These are phyloP conservation scores for Dryadula phaetusa DNA, from an alignment of 2,888 invertebrate species.

Conservation along the genomic window DNA sequence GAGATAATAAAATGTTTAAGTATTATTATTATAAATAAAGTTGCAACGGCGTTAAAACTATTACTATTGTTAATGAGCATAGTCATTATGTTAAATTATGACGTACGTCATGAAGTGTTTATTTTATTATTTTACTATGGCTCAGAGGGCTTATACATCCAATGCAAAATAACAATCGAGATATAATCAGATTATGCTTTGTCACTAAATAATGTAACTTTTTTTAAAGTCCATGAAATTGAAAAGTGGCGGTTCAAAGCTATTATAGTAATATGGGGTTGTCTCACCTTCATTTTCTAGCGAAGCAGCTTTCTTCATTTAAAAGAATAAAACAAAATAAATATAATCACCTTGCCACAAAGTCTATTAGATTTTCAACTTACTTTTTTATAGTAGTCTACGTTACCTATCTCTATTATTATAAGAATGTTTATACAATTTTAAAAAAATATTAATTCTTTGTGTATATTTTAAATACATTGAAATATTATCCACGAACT, in stretches of 20 bases:
- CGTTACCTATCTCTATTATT: slow-evolving; percentile 77
- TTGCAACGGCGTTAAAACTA: slow-evolving; percentile 17
- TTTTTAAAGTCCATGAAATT: slow-evolving; percentile 76
- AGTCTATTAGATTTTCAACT: slow-evolving; percentile 82
- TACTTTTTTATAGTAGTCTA: slow-evolving; percentile 79
- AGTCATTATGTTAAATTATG: slow-evolving; percentile 33
- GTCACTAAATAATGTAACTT: slow-evolving; percentile 57
- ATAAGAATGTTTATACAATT: slow-evolving; percentile 80
- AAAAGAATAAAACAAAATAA: slow-evolving; percentile 77
- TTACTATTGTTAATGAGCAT: slow-evolving; percentile 35
- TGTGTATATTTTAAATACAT: too few species aligned
- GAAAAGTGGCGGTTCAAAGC: slow-evolving; percentile 77
- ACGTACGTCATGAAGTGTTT: slow-evolving; percentile 24
- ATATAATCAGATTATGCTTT: neutral
- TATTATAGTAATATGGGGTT: slow-evolving; percentile 82
- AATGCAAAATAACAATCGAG: neutral
- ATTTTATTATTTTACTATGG: neutral
- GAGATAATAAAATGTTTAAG: slow-evolving; percentile 31
- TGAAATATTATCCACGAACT: too few species aligned
- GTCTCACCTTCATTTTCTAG: slow-evolving; percentile 73
- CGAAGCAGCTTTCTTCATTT: slow-evolving; percentile 76
- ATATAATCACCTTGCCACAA: slow-evolving; percentile 80
- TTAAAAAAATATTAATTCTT: too few species aligned
- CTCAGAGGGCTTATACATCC: neutral
- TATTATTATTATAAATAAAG: slow-evolving; percentile 16